Evolutionary conservation across 2,113 vertebrate species (phyloP), one percentile per base, ranked within the genome.

Genomic region (Seriola rivoliana): DNA sequence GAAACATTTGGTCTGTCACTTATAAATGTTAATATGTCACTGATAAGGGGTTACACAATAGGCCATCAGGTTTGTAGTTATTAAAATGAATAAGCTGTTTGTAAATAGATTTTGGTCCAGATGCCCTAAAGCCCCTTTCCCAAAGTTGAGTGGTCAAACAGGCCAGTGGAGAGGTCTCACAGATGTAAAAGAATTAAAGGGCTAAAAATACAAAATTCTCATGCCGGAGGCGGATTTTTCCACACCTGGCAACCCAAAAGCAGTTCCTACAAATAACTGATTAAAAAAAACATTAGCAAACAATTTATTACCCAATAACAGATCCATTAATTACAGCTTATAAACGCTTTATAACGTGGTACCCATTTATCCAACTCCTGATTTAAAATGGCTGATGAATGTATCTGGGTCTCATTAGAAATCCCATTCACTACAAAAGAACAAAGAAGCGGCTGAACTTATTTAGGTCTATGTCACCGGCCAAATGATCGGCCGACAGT

Each of bases 361-460:
- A 3, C 14, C 13, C 17, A 8, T 29, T 42, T 23, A 71, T 72
- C 59, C 9, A 25, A 36, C 1, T 38, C 8, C 12, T 25, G 59
- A 34, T 62, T n/a, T 34, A 34, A 83, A 44, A 57, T 42, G 54
- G 17, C 10, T 55, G 71, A 6, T 44, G 42, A 13, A 44, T 64
- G 62, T 52, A 57, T 64, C 5, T 50, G 58, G 16, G 19, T 72
- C 54, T 62, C 78, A n/a, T 38, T 1, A 69, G 3, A 58, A 58
- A 68, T n/a, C 52, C 38, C 52, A 44, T n/a, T 6, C 57, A 72
- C 11, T 60, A 68, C 65, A 48, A 17, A 25, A 44, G 77, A 81
- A 86, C 75, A 80, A 80, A 70, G 75, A 34, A 78, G 68, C 48
- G 0, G 38, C 52, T 62, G 0, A 34, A 69, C 58, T 78, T 50